phyloP scores from a whole-genome alignment of 2,113 vertebrate species.

The Myocastor coypus region DNA sequence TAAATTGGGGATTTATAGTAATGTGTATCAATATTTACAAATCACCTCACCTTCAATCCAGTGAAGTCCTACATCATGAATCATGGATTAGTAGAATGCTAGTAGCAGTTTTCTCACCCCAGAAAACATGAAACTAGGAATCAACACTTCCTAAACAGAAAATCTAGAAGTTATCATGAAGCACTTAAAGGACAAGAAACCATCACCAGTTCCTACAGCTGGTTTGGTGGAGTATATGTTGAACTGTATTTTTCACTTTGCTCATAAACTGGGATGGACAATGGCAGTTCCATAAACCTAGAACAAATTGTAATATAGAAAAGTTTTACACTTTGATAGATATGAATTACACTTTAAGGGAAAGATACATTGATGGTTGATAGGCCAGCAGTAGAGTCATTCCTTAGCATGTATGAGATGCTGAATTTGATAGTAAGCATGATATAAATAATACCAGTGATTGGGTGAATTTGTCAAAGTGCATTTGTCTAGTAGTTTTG shows the following conservation, averaged over 20 bases:
- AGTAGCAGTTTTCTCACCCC: background rate
- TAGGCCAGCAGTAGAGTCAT: background rate
- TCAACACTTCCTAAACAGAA: background rate
- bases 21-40: background rate
- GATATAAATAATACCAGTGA: background rate
- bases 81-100: background rate
- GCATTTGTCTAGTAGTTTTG: background rate
- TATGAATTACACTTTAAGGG: background rate
- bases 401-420: background rate
- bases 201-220: background rate
- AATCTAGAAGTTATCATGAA: background rate
- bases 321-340: background rate
- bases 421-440: background rate
- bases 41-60: background rate
- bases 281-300: background rate
- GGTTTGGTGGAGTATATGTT: background rate
- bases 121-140: background rate
- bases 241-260: background rate
- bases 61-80: background rate
- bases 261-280: background rate
- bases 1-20: background rate
- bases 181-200: background rate
- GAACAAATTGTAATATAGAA: background rate
- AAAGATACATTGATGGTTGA: background rate
- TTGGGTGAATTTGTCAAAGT: background rate